Percentiles rank a stretch among this genome's conserved stretches.
phyloP scores from a whole-genome alignment of 2,113 vertebrate genomes.

The Sardina pilchardus region DNA sequence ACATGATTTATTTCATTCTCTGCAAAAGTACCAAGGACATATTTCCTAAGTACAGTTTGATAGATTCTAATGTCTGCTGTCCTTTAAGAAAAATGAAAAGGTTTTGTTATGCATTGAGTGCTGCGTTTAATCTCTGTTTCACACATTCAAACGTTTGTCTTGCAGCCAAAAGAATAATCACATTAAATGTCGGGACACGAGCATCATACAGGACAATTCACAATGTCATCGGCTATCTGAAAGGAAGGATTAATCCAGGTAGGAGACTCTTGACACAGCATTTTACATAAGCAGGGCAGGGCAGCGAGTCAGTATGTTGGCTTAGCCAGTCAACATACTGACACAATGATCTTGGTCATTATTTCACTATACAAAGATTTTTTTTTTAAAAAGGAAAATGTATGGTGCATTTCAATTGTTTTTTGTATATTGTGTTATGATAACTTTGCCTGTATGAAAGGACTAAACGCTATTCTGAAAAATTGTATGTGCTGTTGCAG shows the following conservation, averaged over 20 bases:
- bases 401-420: too few relatives aligned
- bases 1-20: slow-evolving; percentile 15
- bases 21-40: slow-evolving; percentile 5
- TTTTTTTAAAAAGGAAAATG: too few relatives aligned
- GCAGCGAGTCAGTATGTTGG: too few relatives aligned
- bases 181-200: slow-evolving; percentile 76
- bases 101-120: neutral
- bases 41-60: slow-evolving; percentile 16
- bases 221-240: slow-evolving; percentile 87
- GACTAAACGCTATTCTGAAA: too few relatives aligned
- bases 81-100: slow-evolving; percentile 4
- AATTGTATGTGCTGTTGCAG: too few relatives aligned
- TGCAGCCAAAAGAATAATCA: slow-evolving; percentile 70
- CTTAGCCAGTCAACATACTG: neutral
- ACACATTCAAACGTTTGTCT: slow-evolving; percentile 31
- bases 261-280: neutral
- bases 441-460: too few relatives aligned
- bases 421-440: too few relatives aligned
- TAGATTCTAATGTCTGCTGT: neutral
- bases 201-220: slow-evolving; percentile 77
- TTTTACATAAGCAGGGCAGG: neutral
- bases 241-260: slow-evolving; percentile 84
- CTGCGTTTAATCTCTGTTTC: neutral
- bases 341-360: neutral
- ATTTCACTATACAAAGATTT: neutral